A percentile compares a stretch with the other conserved stretches of the same genome.
Conservation (phyloP, 2,888 invertebrate species). For the Tridacna crocea region DNA sequence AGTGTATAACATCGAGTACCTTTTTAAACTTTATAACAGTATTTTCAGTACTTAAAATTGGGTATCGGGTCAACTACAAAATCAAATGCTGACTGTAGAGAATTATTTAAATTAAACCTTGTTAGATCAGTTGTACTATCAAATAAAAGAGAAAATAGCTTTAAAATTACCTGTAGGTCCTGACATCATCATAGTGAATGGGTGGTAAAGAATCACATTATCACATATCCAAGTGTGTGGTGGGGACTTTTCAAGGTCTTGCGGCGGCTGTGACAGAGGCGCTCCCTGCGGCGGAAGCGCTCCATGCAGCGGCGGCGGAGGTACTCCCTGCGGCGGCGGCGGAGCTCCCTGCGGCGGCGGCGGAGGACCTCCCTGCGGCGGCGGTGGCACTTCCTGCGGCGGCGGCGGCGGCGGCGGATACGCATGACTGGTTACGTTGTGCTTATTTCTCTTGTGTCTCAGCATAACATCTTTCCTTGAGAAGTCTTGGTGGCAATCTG, state of each 20-base stretch:
- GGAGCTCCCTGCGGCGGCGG: conserved; percentile 19
- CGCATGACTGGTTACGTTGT: neutral
- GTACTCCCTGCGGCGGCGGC: conserved; percentile 13
- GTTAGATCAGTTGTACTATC: neutral
- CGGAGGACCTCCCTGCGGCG: neutral
- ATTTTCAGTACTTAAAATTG: too few species aligned
- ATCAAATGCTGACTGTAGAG: too few species aligned
- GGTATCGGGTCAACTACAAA: too few species aligned
- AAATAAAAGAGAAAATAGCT: neutral
- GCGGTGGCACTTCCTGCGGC: conserved; percentile 14
- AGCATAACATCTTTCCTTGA: conserved; percentile 28
- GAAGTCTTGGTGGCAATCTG: conserved; percentile 33
- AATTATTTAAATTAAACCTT: too few species aligned
- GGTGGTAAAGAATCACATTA: conserved; percentile 22
- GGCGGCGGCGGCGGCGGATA: conserved; percentile 23
- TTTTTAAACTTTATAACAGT: too few species aligned
- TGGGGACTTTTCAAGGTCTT: neutral
- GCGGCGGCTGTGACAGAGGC: neutral
- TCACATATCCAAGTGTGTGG: neutral
- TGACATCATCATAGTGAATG: conserved; percentile 36
- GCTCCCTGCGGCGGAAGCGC: conserved; percentile 9
- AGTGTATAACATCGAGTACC: too few species aligned
- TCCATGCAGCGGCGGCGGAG: conserved; percentile 8
- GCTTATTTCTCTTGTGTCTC: conserved; percentile 22
- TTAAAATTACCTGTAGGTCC: conserved; percentile 26